Evolutionary conservation across 2,888 invertebrate genomes (phyloP), one percentile per base, ranked within the genome.

Genomic region (Phania funesta): DNA sequence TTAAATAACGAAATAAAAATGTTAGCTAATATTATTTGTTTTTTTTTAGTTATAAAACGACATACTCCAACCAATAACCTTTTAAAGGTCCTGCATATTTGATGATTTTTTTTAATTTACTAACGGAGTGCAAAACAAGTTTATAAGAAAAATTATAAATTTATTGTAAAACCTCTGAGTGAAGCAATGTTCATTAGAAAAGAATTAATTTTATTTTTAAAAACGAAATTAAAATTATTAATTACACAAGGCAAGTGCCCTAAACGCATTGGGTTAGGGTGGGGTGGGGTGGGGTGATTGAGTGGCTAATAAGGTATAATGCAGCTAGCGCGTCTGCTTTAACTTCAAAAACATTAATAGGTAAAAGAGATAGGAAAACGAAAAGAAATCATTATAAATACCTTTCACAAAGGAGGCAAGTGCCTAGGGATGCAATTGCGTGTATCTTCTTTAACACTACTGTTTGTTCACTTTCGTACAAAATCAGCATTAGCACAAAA

Each of bases 341-440:
- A 32, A 54, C 29, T 41, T 64, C 22, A 54, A 11, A 52, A 52
- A 52, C 50, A 35, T 58, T 35, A 58, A 35, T 13, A 24, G 48
- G 5, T 7, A 52, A 52, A 13, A 35, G 18, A 56, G 3, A 18
- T 38, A 35, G n/a, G n/a, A 35, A 48, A 20, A 32, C 29, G 24
- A 20, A 16, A 48, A 48, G 16, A 44, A 20, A 20, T 11, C 11
- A 4, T 1, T 9, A 32, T 0, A n/a, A 44, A 20, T 11, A 41
- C 41, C 35, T 29, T 2, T 44, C 22, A 54, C 29, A 4, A 74
- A 46, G 29, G 4, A 7, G n/a, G 35, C 22, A 16, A 29, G 20
- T 48, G 65, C 56, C 26, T 16, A 38, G 62, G 58, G 75, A 67
- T 67, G 16, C 48, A 48, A 46, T 18, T 20, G 29, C 9, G 35